Percentiles rank a stretch among this genome's conserved stretches.
Conservation (phyloP, 2,888 invertebrate species). For the Allacma fusca region DNA sequence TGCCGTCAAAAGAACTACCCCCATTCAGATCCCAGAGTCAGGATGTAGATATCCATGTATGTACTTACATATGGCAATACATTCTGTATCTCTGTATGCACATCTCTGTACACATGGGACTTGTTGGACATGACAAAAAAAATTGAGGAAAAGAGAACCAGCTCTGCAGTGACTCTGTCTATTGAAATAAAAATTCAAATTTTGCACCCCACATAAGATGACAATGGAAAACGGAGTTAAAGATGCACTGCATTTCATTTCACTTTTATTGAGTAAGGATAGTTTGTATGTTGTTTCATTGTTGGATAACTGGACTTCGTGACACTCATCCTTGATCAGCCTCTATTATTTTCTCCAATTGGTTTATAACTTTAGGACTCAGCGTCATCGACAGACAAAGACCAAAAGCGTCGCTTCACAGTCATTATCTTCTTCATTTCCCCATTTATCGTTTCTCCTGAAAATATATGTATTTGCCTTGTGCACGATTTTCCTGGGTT, state of each 20-base stretch:
- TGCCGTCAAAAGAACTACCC: background rate
- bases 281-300: background rate
- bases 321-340: slow-evolving; percentile 19
- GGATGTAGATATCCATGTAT: background rate
- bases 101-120: no score
- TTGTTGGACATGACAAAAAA: no score
- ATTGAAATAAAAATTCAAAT: background rate
- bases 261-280: slow-evolving; percentile 7
- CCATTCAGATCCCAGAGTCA: background rate
- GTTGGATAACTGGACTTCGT: slow-evolving; percentile 10
- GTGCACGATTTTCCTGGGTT: slow-evolving; percentile 8
- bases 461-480: background rate
- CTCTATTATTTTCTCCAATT: slow-evolving; percentile 23
- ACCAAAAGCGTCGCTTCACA: background rate
- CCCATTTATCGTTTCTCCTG: background rate
- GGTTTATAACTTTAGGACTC: background rate
- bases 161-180: no score
- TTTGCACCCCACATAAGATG: slow-evolving; percentile 3
- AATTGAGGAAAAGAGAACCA: no score
- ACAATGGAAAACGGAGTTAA: background rate
- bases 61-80: no score
- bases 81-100: no score
- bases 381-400: background rate
- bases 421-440: background rate
- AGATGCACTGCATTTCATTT: slow-evolving; percentile 24